Base-by-base conservation (phyloP, 2,888 invertebrate species). In the Frankliniella intonsa region DNA sequence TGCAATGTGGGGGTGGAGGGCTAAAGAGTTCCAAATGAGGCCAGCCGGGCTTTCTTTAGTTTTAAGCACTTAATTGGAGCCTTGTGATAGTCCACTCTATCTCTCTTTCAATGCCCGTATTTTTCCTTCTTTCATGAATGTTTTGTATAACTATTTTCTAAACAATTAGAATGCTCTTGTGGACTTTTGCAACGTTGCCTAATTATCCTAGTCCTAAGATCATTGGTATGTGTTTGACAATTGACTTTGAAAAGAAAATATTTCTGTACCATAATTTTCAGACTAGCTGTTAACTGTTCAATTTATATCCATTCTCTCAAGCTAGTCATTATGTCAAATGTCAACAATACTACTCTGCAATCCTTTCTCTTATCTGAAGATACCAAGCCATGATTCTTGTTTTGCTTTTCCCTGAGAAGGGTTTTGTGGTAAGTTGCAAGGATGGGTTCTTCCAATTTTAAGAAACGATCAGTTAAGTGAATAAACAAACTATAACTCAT, bases 361-460 rank as follows among this genome's bases (percentile, higher is more conserved):
- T 62, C 62, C 82, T 80, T 50, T 80, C 81, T 82, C 27, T 51
- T 80, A 80, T 82, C 82, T 82, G 62, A 80, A 80, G 82, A 79
- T 82, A 80, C 82, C 62, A 49, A 80, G 82, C 69, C 69, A 76
- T 76, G 69, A 76, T 76, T 25, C 69, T 76, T 76, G 69, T 76
- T 76, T 76, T 76, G 25, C 25, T 76, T 76, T 76, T 22, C 69
- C 69, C 69, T 76, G 69, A 76, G 69, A 76, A 76, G 69, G 69
- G 69, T 76, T 22, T 76, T 76, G 69, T 76, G 69, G 69, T 76
- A 76, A 76, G 69, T 76, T 76, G 69, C 69, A 22, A 22, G 22
- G 11, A 25, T 12, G 25, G 25, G 25, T 25, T 9, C 25, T 76
- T 38, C 5, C 5, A 38, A 38, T 38, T 38, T 38, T 38, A 38